A percentile compares a stretch with the other conserved stretches of the same genome.
Conservation (phyloP, 2,888 invertebrate species). For the Stenotaenia linearis region DNA sequence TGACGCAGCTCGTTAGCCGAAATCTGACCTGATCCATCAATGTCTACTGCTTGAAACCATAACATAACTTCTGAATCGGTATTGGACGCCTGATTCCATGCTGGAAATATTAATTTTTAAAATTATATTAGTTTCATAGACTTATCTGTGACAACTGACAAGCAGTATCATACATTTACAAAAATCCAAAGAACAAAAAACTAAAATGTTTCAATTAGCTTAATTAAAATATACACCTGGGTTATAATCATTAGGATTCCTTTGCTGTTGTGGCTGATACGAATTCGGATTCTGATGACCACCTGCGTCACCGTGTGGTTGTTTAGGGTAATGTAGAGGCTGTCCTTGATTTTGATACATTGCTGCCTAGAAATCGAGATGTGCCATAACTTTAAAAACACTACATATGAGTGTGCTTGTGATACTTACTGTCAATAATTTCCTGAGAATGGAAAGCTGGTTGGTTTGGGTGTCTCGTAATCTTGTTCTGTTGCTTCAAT, state of each 20-base stretch:
- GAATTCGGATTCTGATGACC: not conserved
- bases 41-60: conserved; percentile 79
- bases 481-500: too few species aligned
- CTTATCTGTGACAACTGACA: not conserved
- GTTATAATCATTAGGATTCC: not conserved
- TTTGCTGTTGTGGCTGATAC: too few species aligned
- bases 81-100: conserved; percentile 30
- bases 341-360: not conserved
- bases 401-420: too few species aligned
- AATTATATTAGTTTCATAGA: too few species aligned
- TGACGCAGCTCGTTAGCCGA: conserved; percentile 67
- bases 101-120: not conserved
- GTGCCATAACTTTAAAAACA: too few species aligned
- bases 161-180: too few species aligned
- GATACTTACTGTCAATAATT: too few species aligned
- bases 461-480: too few species aligned
- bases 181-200: too few species aligned
- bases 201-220: not conserved
- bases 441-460: too few species aligned
- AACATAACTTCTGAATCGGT: conserved; percentile 66
- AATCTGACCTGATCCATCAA: conserved; percentile 76
- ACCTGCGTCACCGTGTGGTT: not conserved
- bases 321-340: not conserved
- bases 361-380: not conserved
- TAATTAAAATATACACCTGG: not conserved